A percentile compares a stretch with the other conserved stretches of the same genome.
Evolutionary conservation across 2,113 vertebrate genomes (phyloP).

Genomic region (Fulica atra): DNA sequence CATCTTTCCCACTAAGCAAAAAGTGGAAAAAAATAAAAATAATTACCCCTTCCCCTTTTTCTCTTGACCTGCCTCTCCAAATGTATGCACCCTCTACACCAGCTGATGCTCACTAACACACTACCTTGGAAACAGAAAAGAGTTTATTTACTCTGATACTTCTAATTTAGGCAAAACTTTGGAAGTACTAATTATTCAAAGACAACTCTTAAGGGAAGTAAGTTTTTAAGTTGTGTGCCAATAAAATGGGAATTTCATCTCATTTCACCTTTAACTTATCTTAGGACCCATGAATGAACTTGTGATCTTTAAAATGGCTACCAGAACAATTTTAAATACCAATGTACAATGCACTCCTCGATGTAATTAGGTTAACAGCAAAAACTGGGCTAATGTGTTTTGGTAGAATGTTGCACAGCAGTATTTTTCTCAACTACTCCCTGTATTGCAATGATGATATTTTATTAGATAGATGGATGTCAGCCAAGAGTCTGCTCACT

Average conservation of each 20-base stretch:
- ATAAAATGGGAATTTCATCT: not conserved
- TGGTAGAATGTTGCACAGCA: not conserved
- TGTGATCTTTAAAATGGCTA: not conserved
- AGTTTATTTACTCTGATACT: not conserved
- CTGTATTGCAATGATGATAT: not conserved
- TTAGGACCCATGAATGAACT: not conserved
- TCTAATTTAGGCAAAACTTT: not conserved
- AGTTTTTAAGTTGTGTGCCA: not conserved
- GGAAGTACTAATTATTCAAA: not conserved
- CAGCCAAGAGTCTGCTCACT: not conserved
- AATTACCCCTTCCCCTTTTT: not conserved
- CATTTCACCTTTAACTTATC: not conserved
- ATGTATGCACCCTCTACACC: rapidly evolving
- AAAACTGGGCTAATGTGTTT: not conserved
- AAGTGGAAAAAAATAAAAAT: not conserved
- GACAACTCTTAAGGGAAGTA: not conserved
- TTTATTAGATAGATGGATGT: not conserved
- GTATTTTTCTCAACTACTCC: not conserved
- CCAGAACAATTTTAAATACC: not conserved
- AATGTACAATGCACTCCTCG: not conserved
- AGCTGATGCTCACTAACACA: not conserved
- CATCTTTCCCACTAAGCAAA: not conserved
- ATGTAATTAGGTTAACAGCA: not conserved
- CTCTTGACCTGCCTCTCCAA: not conserved
- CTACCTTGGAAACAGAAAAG: not conserved